A percentile compares a stretch with the other conserved stretches of the same genome.
These are phyloP conservation scores for Zaprionus davidi DNA, from an alignment of 1,140 invertebrate species.

Conservation along the genomic window DNA sequence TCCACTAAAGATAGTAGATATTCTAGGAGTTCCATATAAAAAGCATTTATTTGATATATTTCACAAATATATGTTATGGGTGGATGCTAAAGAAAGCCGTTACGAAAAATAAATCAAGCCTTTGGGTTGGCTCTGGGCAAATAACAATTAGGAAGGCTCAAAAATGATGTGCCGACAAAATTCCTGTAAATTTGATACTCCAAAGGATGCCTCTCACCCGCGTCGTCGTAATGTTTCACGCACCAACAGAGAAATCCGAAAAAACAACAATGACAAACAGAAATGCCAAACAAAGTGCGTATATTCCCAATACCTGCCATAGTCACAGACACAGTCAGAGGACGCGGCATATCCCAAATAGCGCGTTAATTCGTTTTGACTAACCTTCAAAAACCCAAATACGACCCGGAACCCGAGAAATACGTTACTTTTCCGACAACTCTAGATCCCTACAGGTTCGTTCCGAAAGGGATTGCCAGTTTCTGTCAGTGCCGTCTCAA, in stretches of 20 bases:
- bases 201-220: slow-evolving; percentile 52
- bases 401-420: slow-evolving; percentile 58
- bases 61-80: background rate
- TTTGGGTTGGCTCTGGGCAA: slow-evolving; percentile 33
- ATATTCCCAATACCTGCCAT: slow-evolving; percentile 63
- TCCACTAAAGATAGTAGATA: background rate
- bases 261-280: slow-evolving; percentile 77
- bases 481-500: slow-evolving; percentile 47
- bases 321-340: slow-evolving; percentile 35
- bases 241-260: slow-evolving; percentile 61
- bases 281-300: slow-evolving; percentile 35
- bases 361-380: slow-evolving; percentile 78
- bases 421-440: slow-evolving; percentile 63
- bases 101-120: slow-evolving; percentile 51
- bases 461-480: slow-evolving; percentile 39
- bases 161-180: slow-evolving; percentile 70
- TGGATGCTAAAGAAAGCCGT: slow-evolving; percentile 39
- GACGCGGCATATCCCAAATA: slow-evolving; percentile 59
- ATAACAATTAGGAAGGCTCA: slow-evolving; percentile 68
- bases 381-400: slow-evolving; percentile 67
- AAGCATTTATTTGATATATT: background rate
- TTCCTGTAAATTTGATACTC: slow-evolving; percentile 62
- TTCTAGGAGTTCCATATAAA: background rate
- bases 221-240: slow-evolving; percentile 69
- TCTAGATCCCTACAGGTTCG: slow-evolving; percentile 57